Evolutionary conservation across 1,140 invertebrate genomes (phyloP), one percentile per base, ranked within the genome.

Genomic region (Solen grandis): DNA sequence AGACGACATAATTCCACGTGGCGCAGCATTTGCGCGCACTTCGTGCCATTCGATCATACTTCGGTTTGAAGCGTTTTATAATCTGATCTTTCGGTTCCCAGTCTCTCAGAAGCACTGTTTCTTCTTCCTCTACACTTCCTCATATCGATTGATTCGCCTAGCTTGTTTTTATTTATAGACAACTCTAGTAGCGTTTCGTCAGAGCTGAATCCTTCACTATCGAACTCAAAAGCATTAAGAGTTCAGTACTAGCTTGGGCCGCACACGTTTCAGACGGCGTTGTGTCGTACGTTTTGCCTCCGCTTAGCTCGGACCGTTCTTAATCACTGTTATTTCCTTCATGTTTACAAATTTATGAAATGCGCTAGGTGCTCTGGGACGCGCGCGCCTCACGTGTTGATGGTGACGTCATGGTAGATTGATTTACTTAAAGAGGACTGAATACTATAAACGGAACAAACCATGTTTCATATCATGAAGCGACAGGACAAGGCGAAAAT

Each of bases 391-490:
- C 31, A 69, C 31, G 65, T 59, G 75, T 41, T 22, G 60, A 57
- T 69, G 25, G 31, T 78, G 75, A 78, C 65, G 65, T 78, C 75
- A 78, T 68, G 50, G 36, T 8, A 25, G 33, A 68, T 68, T 68
- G 63, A 78, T 68, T 68, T 50, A 65, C 22, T 35, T 36, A n/a
- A 55, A 52, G n/a, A 14, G 10, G 16, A 25, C 14, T 55, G 5
- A 14, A 33, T n/a, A 10, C 10, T 72, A 33, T 29, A 55, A 46
- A 29, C 16, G 14, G 46, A 10, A 5, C 10, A 60, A 52, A 80
- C 59, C 50, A 80, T 80, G 77, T 63, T 80, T 70, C 77, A 80
- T 13, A 65, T 70, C 38, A 35, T 80, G 33, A 62, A 62, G 33
- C 46, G 68, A 70, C 57, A 41, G 13, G 33, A 46, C 35, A 54